Evolutionary conservation across 2,797 vertebrate genomes (phyloP), one percentile per base, ranked within the genome.

Genomic region (Sebastes vulpes): DNA sequence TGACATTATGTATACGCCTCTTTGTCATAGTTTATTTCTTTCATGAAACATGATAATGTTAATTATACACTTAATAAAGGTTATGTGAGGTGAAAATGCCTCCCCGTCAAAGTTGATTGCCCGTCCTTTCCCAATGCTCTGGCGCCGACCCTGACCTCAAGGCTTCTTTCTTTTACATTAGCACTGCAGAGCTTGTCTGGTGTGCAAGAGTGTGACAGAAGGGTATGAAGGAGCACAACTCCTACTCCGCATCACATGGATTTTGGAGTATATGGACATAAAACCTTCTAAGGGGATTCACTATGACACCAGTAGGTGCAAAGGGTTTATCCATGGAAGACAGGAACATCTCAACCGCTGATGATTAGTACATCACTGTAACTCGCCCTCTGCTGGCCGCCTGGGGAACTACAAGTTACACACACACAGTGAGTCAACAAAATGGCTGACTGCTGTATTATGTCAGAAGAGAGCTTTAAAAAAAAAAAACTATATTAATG

Each of bases 401-500:
- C 16, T 50, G 12, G 42, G 54, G 79, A 89, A 95, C 63, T 87
- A 63, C 91, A 84, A 0, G 16, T 75, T 77, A 57, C 12, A 69
- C 14, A 9, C 58, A 60, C 69, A 60, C 11, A 77, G 54, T 74
- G 76, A 88, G 35, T 81, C 74, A 26, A 93, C 92, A 95, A 95
- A 94, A 95, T 95, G 94, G 93, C 93, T 91, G 94, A 82, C 84
- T 59, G 67, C 11, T 72, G 68, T 54, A 56, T 64, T 28, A 79
- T 82, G 63, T 74, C 74, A 83, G 70, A 32, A 12, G 32, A 75
- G 26, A 77, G 56, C 42, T 54, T 16, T 16, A 6, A 42, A 42
- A 26, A 48, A 65, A 21, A 32, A 3, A 25, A 3, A 68, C 18
- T 4, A 10, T 29, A 18, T 54, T 16, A n/a, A 58, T 42, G 3